A percentile compares a stretch with the other conserved stretches of the same genome.
These are phyloP conservation scores for Etia nguti DNA, from an alignment of 2,113 vertebrate species.

Conservation along the genomic window DNA sequence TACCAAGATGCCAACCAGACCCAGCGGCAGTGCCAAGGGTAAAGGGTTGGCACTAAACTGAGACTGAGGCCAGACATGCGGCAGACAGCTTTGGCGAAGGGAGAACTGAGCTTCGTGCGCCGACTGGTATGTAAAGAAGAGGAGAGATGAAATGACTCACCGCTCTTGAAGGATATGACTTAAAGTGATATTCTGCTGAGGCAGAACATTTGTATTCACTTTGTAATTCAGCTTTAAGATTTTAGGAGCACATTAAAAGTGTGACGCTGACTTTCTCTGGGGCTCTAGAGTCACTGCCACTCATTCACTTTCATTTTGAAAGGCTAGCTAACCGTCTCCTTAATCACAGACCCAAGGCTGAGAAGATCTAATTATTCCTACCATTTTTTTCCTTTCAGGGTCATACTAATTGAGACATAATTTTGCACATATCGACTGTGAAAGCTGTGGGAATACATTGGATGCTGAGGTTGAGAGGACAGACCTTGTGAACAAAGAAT, in stretches of 20 bases:
- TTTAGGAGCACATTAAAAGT: constrained; percentile 28
- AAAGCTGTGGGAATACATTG: constrained; percentile 16
- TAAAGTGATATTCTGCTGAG: background rate
- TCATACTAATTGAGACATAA: constrained; percentile 31
- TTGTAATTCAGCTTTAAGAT: constrained; percentile 11
- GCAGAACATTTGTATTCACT: constrained; percentile 14
- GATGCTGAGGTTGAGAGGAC: background rate
- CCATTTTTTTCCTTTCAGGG: constrained; percentile 2
- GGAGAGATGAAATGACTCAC: constrained; percentile 1
- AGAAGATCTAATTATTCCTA: constrained; percentile 27
- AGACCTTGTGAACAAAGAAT: background rate
- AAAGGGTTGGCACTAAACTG: constrained; percentile 34
- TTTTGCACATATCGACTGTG: constrained; percentile 41
- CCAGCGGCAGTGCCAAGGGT: constrained; percentile 45
- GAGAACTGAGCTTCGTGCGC: constrained; percentile 11
- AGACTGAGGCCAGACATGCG: constrained; percentile 47
- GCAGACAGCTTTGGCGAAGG: constrained; percentile 2
- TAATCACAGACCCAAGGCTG: background rate
- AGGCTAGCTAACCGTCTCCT: constrained; percentile 5
- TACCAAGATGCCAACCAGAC: constrained; percentile 52
- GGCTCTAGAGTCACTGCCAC: constrained; percentile 11
- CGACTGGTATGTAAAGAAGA: constrained; percentile 18
- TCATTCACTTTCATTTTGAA: constrained; percentile 29
- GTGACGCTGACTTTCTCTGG: background rate
- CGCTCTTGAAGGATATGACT: background rate